Evolutionary conservation across 2,113 vertebrate genomes (phyloP).

Genomic region (human): DNA sequence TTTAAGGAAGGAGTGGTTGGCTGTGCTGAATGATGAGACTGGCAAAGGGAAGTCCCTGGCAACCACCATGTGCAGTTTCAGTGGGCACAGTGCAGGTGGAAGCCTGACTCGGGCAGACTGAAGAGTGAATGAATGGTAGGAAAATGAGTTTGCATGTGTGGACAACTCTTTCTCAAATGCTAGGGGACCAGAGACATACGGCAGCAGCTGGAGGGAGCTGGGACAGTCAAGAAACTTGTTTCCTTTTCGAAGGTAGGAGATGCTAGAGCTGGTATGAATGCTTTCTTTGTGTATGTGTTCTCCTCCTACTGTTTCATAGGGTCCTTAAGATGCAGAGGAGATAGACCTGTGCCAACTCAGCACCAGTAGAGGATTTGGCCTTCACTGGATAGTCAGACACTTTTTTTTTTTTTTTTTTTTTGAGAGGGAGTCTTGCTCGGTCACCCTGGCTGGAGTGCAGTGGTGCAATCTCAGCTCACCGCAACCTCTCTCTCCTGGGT

Average conservation of each 20-base stretch:
- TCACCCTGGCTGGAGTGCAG: too few relatives aligned
- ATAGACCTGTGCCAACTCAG: background rate
- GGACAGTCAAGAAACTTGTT: background rate
- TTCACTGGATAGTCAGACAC: background rate
- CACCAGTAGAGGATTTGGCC: background rate
- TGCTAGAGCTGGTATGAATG: background rate
- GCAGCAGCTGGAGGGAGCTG: background rate
- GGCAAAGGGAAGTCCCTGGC: too few relatives aligned
- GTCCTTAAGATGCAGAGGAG: background rate
- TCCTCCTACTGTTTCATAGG: background rate
- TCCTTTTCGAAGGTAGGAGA: background rate
- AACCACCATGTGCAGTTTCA: background rate
- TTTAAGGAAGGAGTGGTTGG: background rate
- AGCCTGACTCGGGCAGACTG: background rate
- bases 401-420: too few relatives aligned
- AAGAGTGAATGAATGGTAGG: background rate
- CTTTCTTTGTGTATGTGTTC: background rate
- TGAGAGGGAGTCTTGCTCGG: too few relatives aligned
- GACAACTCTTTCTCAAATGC: background rate
- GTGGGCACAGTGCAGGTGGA: rapidly evolving
- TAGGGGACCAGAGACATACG: background rate
- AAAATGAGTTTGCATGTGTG: background rate
- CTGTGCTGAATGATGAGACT: background rate
- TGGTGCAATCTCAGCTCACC: background rate
- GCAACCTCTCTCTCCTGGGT: background rate